Base-by-base conservation (phyloP, 1,140 invertebrate genomes). In the Goniozus legneri region DNA sequence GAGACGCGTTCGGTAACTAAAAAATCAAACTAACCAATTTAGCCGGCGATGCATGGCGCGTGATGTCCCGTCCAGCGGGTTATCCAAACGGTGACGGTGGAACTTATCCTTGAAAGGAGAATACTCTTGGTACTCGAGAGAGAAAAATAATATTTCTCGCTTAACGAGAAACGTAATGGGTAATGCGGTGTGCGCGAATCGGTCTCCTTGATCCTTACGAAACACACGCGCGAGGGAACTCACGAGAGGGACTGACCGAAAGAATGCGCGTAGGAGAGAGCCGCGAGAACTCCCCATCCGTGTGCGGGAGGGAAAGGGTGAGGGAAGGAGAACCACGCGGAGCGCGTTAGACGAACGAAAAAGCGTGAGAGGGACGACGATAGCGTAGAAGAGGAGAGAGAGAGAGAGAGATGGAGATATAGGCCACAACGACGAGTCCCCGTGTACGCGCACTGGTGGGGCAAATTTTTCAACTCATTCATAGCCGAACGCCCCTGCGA, bases 401-500 rank as follows among this genome's bases (percentile, higher is more conserved):
- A 38, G 42, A 15, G 18, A 40, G 34, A 42, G 38, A 48, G 44
- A 50, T 30, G 46, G 41, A 33, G 49, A 13, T 13, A 13, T 27
- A 30, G 33, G 44, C n/a, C n/a, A n/a, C n/a, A n/a, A n/a, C n/a
- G n/a, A n/a, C n/a, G n/a, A n/a, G n/a, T n/a, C n/a, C n/a, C n/a
- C n/a, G n/a, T n/a, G n/a, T n/a, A n/a, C n/a, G n/a, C n/a, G n/a
- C 24, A 33, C 19, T 60, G 58, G 67, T 60, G 60, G 64, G 55
- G 65, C n/a, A n/a, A n/a, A n/a, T 62, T 58, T 57, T 51, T 52
- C 62, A 54, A 44, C 62, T 69, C 69, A 71, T 73, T 73, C 71
- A 74, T 72, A 57, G 47, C 59, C 54, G 44, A 49, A 66, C 67
- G 67, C 71, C 67, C 56, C 61, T 62, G 56, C 70, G 56, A 57